Evolutionary conservation across 2,888 invertebrate species (phyloP).

Genomic region (Tenthredo notha): DNA sequence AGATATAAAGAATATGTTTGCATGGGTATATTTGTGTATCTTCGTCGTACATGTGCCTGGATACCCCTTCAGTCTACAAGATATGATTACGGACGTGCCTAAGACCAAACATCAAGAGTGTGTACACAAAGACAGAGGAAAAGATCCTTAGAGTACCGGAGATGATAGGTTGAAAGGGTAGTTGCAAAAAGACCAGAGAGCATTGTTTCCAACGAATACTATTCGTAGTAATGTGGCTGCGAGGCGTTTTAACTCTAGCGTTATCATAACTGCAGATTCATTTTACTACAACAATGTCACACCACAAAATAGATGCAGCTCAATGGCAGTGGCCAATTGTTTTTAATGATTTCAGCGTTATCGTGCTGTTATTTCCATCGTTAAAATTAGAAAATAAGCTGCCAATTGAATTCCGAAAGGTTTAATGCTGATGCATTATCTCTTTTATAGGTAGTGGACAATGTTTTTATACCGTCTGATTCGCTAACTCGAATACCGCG

Average conservation of each 20-base stretch:
- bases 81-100: not conserved
- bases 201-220: constrained; percentile 28
- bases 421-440: not conserved
- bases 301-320: too few species aligned
- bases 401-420: constrained; percentile 26
- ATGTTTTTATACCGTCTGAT: not conserved
- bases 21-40: not conserved
- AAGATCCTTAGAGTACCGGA: not conserved
- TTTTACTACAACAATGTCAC: too few species aligned
- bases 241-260: not conserved
- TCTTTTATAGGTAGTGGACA: not conserved
- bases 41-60: not conserved
- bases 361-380: too few species aligned
- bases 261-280: too few species aligned
- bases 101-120: not conserved
- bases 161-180: not conserved
- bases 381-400: not conserved
- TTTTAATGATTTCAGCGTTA: too few species aligned
- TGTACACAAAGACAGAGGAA: not conserved
- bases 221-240: constrained; percentile 12
- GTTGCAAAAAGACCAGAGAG: not conserved
- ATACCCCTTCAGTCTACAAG: not conserved
- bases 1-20: not conserved
- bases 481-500: not conserved
- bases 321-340: too few species aligned